Evolutionary conservation across 2,888 invertebrate genomes (phyloP).

Genomic region (Synanthedon vespiformis): DNA sequence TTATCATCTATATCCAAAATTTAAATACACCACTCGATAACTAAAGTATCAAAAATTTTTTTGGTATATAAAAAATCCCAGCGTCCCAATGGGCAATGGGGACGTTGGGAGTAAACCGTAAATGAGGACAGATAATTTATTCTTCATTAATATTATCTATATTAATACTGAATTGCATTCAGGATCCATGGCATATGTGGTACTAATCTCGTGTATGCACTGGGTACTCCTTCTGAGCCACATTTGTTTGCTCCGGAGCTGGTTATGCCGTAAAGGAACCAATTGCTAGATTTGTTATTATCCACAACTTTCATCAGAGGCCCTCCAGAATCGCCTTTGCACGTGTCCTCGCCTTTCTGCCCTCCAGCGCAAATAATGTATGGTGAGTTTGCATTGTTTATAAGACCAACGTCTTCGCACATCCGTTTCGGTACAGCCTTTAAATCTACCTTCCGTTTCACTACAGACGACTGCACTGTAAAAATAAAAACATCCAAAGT

Average conservation of each 20-base stretch:
- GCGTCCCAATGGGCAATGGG: too few species aligned
- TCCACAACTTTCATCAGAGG: conserved; percentile 47
- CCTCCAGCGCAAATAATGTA: conserved; percentile 70
- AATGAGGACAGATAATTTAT: too few species aligned
- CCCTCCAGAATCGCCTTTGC: conserved; percentile 73
- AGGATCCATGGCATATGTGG: conserved; percentile 70
- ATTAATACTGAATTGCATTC: background rate
- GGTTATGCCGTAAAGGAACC: conserved; percentile 65
- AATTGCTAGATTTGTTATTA: conserved; percentile 28
- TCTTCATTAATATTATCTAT: too few species aligned
- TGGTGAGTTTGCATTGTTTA: conserved; percentile 11
- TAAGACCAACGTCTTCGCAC: conserved; percentile 29
- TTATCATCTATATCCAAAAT: too few species aligned
- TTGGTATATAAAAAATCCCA: too few species aligned
- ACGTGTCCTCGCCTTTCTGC: conserved; percentile 56
- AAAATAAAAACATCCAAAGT: background rate
- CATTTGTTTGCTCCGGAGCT: conserved; percentile 23
- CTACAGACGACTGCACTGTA: conserved; percentile 8
- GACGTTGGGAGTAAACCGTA: too few species aligned
- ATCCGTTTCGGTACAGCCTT: conserved; percentile 25
- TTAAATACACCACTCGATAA: too few species aligned
- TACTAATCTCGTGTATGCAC: conserved; percentile 71
- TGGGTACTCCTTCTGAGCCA: conserved; percentile 59
- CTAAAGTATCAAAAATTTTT: too few species aligned
- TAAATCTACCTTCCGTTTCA: conserved; percentile 43